phyloP scores from a whole-genome alignment of 2,113 vertebrate genomes.

The Chauna torquata region DNA sequence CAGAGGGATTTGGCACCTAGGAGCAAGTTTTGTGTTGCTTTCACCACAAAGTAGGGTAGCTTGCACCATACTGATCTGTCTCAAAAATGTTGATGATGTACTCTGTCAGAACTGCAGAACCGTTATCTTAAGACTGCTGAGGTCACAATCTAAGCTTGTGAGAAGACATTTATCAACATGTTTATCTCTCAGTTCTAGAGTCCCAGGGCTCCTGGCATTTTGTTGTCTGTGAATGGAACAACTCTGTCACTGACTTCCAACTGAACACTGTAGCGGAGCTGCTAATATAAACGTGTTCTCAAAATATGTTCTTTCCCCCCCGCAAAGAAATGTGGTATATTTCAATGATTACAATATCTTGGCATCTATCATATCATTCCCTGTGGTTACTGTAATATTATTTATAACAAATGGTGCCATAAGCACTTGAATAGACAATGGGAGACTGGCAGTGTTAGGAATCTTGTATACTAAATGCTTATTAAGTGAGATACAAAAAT shows the following conservation, averaged over 20 bases:
- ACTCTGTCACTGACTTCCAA: not conserved
- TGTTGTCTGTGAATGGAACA: not conserved
- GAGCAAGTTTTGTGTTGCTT: not conserved
- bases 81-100: accelerated
- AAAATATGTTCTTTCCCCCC: not conserved
- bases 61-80: not conserved
- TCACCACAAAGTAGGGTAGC: not conserved
- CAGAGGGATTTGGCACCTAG: not conserved
- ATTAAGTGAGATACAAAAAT: not conserved
- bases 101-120: not conserved
- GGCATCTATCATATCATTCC: not conserved
- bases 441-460: not conserved
- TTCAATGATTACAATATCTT: not conserved
- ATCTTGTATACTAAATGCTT: not conserved
- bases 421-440: not conserved
- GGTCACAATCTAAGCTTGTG: not conserved
- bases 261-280: not conserved
- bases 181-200: not conserved
- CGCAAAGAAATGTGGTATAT: accelerated
- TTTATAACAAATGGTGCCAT: not conserved
- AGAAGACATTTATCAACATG: not conserved
- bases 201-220: not conserved
- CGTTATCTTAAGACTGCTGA: not conserved
- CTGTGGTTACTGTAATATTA: not conserved
- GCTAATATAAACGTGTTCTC: not conserved